Evolutionary conservation across 2,888 invertebrate genomes (phyloP).

Genomic region (Norana najaformis): DNA sequence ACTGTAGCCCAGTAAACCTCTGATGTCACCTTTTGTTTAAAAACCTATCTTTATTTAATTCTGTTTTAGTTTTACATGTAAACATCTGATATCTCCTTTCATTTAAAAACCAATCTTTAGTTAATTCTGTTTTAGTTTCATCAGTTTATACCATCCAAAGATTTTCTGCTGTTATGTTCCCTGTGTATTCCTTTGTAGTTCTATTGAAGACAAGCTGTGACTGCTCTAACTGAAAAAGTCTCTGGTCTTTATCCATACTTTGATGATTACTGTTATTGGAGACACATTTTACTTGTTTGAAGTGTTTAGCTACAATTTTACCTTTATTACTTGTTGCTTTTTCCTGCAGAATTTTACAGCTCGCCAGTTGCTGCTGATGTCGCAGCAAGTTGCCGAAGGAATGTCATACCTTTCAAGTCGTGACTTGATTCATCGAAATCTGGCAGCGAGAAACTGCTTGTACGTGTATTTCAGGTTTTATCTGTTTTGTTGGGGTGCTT

Average conservation of each 20-base stretch:
- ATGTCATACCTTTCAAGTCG: constrained; percentile 66
- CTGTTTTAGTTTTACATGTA: background rate
- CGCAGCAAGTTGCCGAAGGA: constrained; percentile 65
- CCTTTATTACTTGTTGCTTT: constrained; percentile 17
- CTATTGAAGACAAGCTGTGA: background rate
- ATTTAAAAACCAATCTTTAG: background rate
- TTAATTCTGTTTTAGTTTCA: background rate
- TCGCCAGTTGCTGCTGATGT: constrained; percentile 63
- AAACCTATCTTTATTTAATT: background rate
- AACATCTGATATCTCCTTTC: background rate
- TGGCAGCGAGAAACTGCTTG: constrained; percentile 68
- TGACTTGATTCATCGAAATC: constrained; percentile 66
- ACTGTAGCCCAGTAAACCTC: background rate
- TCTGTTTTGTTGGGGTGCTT: background rate
- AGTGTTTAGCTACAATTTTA: background rate
- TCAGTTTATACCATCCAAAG: background rate
- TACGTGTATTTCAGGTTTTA: constrained; percentile 51
- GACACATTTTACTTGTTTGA: background rate
- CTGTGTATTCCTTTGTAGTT: background rate
- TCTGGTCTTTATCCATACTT: background rate
- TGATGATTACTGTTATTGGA: background rate
- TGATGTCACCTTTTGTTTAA: background rate
- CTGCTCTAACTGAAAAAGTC: background rate
- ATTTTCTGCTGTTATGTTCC: too few relatives aligned
- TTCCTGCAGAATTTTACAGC: constrained; percentile 63